Conservation (phyloP, 2,113 vertebrate species). For the Gambusia affinis region DNA sequence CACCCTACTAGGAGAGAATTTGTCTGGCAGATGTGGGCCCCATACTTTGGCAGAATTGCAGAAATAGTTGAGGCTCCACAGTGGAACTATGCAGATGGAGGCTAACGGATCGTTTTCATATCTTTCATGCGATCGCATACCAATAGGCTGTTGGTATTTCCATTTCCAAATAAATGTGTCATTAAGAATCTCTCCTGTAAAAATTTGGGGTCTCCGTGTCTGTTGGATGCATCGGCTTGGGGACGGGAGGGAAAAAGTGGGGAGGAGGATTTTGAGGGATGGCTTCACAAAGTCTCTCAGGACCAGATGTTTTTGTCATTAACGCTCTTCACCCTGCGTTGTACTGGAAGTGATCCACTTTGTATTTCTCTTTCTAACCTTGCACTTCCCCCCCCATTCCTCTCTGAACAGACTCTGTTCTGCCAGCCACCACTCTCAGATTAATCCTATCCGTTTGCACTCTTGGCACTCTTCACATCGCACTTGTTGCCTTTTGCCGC, state of each 20-base stretch:
- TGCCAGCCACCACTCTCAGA: constrained; percentile 18
- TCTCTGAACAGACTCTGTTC: neutral
- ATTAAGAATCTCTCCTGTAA: constrained; percentile 21
- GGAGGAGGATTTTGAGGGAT: constrained; percentile 41
- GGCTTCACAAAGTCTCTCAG: constrained; percentile 52
- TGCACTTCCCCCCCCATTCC: constrained; percentile 10
- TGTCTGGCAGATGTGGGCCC: constrained; percentile 69
- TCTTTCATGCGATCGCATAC: constrained; percentile 33
- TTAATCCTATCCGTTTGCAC: constrained; percentile 41
- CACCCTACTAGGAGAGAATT: constrained; percentile 58
- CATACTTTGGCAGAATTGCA: constrained; percentile 51
- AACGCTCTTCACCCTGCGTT: constrained; percentile 53
- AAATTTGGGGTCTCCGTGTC: constrained; percentile 30
- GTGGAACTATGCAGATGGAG: constrained; percentile 30
- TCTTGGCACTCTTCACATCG: constrained; percentile 17
- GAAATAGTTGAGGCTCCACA: constrained; percentile 44
- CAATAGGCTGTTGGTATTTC: constrained; percentile 31
- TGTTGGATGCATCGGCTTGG: constrained; percentile 59
- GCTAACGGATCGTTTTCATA: constrained; percentile 30
- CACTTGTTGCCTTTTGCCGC: constrained; percentile 24
- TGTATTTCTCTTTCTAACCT: constrained; percentile 11
- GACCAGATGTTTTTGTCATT: constrained; percentile 70
- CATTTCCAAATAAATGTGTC: constrained; percentile 29
- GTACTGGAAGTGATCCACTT: constrained; percentile 43
- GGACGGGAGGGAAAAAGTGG: constrained; percentile 7